Conservation (phyloP, 35 echinoderm and acorn worm species). For the Eucidaris tribuloides region DNA sequence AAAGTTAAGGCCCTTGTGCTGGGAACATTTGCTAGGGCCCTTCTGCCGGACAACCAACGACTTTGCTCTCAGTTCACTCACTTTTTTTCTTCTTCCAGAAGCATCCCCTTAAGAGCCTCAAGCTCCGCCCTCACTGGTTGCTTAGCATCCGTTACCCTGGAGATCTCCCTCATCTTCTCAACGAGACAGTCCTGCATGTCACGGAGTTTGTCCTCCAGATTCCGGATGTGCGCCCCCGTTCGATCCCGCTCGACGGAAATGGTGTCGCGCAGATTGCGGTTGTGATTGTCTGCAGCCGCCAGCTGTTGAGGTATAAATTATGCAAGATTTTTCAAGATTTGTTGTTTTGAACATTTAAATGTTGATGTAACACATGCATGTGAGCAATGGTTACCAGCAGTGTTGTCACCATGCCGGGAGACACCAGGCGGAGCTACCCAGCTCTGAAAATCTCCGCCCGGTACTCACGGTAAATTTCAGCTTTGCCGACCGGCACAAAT, state of each 20-base stretch:
- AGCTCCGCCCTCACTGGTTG: constrained; percentile 91
- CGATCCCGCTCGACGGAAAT: constrained; percentile 51
- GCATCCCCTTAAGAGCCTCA: constrained; percentile 75
- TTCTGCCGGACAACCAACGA: no score
- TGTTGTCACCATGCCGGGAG: no score
- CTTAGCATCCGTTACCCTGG: constrained; percentile 76
- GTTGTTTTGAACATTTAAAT: no score
- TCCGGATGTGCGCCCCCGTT: constrained; percentile 65
- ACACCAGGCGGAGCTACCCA: no score
- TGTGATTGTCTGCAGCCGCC: constrained; percentile 54
- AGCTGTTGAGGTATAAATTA: constrained; percentile 28
- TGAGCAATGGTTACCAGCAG: no score
- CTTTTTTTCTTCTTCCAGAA: constrained; percentile 94
- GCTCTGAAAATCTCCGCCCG: no score
- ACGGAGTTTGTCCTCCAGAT: constrained; percentile 84
- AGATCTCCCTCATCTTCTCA: constrained; percentile 90
- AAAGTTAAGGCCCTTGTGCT: no score
- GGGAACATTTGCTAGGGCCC: no score
- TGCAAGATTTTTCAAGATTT: neutral
- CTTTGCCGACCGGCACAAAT: no score
- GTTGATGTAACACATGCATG: no score
- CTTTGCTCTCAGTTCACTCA: no score
- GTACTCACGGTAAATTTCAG: no score
- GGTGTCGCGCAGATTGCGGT: constrained; percentile 38
- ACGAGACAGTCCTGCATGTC: constrained; percentile 85